A percentile compares a stretch with the other conserved stretches of the same genome.
phyloP scores from a whole-genome alignment of 2,888 invertebrate genomes.

The Hybos culiciformis region DNA sequence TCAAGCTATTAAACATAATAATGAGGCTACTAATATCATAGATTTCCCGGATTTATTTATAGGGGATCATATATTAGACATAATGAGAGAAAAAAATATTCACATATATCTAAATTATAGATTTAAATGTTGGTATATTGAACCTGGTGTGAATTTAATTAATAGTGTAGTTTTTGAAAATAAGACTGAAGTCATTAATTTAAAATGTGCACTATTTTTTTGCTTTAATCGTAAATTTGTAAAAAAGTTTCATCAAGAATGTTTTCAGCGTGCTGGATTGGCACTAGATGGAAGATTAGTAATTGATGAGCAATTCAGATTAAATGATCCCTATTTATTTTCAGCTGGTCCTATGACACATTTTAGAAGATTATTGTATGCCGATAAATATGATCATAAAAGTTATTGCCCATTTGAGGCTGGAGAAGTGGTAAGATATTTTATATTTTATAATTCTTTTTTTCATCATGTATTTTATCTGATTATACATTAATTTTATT shows the following conservation, averaged over 20 bases:
- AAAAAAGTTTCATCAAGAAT: too few species aligned
- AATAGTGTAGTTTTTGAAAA: conserved; percentile 21
- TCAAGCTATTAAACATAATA: conserved; percentile 16
- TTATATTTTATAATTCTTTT: neutral
- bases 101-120: conserved; percentile 21
- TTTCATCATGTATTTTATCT: neutral
- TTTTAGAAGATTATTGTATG: conserved; percentile 46
- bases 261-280: conserved; percentile 41
- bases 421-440: conserved; percentile 41
- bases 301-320: conserved; percentile 45
- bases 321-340: conserved; percentile 49
- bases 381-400: conserved; percentile 39
- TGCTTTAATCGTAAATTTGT: conserved; percentile 24
- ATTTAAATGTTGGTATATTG: conserved; percentile 24
- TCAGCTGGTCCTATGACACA: conserved; percentile 51
- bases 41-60: conserved; percentile 18
- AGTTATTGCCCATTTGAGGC: conserved; percentile 47
- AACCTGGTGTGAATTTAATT: conserved; percentile 16
- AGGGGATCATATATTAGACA: conserved; percentile 16
- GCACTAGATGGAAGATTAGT: conserved; percentile 51
- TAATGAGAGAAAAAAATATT: conserved; percentile 18
- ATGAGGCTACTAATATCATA: conserved; percentile 16
- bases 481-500: neutral
- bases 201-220: conserved; percentile 25
- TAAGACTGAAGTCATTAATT: conserved; percentile 14